Base-by-base conservation (phyloP, 2,888 invertebrate genomes). In the Andrena praecox region DNA sequence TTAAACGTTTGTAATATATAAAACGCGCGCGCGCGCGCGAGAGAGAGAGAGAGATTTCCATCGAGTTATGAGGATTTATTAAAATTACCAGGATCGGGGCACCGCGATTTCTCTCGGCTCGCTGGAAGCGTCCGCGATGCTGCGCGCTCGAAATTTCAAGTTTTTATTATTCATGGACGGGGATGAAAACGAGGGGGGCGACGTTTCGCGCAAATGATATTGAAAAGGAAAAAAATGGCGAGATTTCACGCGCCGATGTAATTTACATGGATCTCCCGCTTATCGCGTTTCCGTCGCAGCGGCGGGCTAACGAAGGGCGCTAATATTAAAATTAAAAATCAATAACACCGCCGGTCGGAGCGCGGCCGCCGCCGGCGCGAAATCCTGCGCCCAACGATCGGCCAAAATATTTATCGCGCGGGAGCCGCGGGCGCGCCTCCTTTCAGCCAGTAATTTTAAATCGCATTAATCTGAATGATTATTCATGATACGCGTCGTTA, bases 251-350 rank as follows among this genome's bases (percentile, higher is more conserved):
- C 33, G 8, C 2, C 27, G 54, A 59, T 42, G 42, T 66, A 42
- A 31, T 76, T 56, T 67, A 54, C 76, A 76, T 71, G 42, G 71
- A 76, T 68, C 59, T 66, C 35, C 42, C 68, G 76, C 62, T 76
- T 73, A 77, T 74, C 68, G 50, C 12, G 42, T 73, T 75, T 60
- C 33, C 27, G 62, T 64, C 27, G 42, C 59, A 12, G 31, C 76
- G 50, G 54, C 52, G 33, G 24, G 48, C 31, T 79, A 87, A 85
- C 85, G 83, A 83, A 77, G 77, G 2, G 20, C 68, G 42, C 64
- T 80, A 42, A 42, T 42, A 85, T 85, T 85, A 82, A 85, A 82
- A 82, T 85, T 52, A 80, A 77, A 85, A 85, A 85, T 81, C 85
- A 75, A 85, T 79, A 71, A 67, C 66, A 24, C 10, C 20, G 29